phyloP scores from a whole-genome alignment of 2,888 invertebrate species.

The Bellardia bayeri region DNA sequence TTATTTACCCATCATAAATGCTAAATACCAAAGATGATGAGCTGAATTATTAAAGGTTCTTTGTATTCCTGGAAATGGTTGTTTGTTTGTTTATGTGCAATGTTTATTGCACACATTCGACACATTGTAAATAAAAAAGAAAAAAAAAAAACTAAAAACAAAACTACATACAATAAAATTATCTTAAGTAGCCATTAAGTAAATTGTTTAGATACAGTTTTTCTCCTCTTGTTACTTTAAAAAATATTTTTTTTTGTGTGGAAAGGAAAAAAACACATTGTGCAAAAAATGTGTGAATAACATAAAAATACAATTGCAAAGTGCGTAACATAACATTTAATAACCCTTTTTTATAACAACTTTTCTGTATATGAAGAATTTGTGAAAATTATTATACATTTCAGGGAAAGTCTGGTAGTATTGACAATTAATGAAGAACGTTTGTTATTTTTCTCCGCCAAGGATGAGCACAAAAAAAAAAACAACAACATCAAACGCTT shows the following conservation, averaged over 20 bases:
- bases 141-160: not conserved
- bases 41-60: not conserved
- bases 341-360: constrained; percentile 39
- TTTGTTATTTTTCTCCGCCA: constrained; percentile 26
- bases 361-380: not conserved
- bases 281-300: constrained; percentile 62
- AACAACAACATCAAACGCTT: constrained; percentile 54
- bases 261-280: not conserved
- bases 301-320: constrained; percentile 64
- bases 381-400: constrained; percentile 21
- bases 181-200: constrained; percentile 66
- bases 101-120: constrained; percentile 11
- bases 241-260: constrained; percentile 1
- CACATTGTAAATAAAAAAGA: not conserved
- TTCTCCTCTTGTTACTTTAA: constrained; percentile 17
- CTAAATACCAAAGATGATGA: not conserved
- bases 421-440: constrained; percentile 68
- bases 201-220: constrained; percentile 65
- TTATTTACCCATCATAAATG: constrained; percentile 29
- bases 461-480: constrained; percentile 27
- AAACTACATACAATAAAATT: constrained; percentile 41
- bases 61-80: constrained; percentile 36
- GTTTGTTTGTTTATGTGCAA: too few relatives aligned
- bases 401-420: constrained; percentile 36
- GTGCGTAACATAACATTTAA: constrained; percentile 71